phyloP scores from a whole-genome alignment of 2,113 vertebrate species.

The Heterochromis multidens region DNA sequence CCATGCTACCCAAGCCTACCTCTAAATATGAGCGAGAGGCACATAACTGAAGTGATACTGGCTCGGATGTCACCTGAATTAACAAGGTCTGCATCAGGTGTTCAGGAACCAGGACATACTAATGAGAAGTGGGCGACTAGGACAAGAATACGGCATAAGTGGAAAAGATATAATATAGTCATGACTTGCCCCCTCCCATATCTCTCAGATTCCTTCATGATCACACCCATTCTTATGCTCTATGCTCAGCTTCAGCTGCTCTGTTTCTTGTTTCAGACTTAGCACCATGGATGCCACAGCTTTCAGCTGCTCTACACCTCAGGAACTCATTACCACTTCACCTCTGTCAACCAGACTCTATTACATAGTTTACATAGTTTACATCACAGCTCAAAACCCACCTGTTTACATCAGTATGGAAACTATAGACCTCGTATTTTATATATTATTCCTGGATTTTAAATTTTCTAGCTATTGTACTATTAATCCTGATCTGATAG shows the following conservation, averaged over 20 bases:
- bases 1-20: no score
- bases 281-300: accelerated
- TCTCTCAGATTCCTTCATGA: background rate
- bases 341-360: background rate
- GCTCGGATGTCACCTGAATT: no score
- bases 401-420: background rate
- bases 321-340: background rate
- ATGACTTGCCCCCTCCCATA: background rate
- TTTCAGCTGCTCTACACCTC: background rate
- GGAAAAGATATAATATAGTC: background rate
- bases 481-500: background rate
- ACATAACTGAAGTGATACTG: no score
- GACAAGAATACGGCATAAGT: no score
- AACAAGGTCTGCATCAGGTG: no score
- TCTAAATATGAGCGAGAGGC: no score
- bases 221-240: background rate
- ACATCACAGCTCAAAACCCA: background rate
- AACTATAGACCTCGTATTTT: background rate
- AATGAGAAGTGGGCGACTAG: no score
- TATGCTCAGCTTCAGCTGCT: no score
- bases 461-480: background rate
- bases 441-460: background rate
- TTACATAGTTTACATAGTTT: background rate
- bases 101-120: no score
- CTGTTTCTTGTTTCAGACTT: background rate